These are phyloP conservation scores for Neomicropteryx cornuta DNA, from an alignment of 1,140 invertebrate genomes.

Conservation along the genomic window DNA sequence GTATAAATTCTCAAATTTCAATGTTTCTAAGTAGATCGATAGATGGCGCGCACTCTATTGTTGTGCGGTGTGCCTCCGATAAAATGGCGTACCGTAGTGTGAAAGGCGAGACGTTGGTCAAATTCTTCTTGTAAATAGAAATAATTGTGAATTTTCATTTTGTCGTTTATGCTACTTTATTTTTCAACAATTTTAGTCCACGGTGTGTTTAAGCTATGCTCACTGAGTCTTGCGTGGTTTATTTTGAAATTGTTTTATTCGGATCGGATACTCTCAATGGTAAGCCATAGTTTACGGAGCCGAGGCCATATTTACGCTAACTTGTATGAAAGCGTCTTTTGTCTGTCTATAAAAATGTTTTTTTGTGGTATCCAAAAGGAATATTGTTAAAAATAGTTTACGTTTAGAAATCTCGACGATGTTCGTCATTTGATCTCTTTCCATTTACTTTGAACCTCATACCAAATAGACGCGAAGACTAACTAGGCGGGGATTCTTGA, in stretches of 20 bases:
- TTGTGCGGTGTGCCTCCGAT: constrained; percentile 36
- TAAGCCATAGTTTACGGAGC: constrained; percentile 22
- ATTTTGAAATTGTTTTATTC: constrained; percentile 7
- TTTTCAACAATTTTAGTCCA: too few species aligned
- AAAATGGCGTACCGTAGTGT: constrained; percentile 44
- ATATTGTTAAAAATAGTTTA: too few species aligned
- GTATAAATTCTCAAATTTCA: constrained; percentile 5
- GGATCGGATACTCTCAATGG: constrained; percentile 7
- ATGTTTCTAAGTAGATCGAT: constrained; percentile 13
- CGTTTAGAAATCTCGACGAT: too few species aligned
- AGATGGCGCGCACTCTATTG: constrained; percentile 36
- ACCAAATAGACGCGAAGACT: too few species aligned
- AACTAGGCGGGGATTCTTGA: too few species aligned
- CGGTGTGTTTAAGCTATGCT: constrained; percentile 7
- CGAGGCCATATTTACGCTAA: constrained; percentile 44
- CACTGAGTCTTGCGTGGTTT: constrained; percentile 8
- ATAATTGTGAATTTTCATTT: constrained; percentile 19
- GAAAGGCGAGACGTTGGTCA: constrained; percentile 43
- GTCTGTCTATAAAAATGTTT: too few species aligned
- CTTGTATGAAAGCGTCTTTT: constrained; percentile 40
- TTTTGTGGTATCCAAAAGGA: too few species aligned
- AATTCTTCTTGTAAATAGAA: constrained; percentile 41
- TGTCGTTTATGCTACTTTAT: too few species aligned
- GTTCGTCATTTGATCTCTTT: too few species aligned
- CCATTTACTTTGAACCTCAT: too few species aligned